Conservation (phyloP, 2,797 vertebrate species). For the Hippocampus kuda region DNA sequence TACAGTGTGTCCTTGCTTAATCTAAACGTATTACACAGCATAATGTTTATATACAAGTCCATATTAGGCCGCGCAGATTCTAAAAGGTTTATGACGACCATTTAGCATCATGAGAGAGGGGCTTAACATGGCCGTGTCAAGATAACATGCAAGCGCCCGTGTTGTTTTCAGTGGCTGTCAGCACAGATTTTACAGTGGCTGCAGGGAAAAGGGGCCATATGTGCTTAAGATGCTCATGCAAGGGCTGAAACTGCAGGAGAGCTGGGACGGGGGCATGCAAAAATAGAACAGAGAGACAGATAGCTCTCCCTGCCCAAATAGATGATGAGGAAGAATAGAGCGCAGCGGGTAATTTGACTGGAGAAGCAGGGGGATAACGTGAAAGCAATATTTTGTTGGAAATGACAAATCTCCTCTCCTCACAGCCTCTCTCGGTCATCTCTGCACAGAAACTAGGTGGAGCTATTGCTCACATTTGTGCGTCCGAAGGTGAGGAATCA, state of each 20-base stretch:
- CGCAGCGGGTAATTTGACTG: conserved; percentile 60
- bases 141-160: conserved; percentile 75
- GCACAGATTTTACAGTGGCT: conserved; percentile 73
- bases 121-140: conserved; percentile 75
- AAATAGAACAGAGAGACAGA: conserved; percentile 59
- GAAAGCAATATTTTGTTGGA: conserved; percentile 52
- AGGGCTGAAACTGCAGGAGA: conserved; percentile 63
- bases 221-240: conserved; percentile 65
- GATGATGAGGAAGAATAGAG: conserved; percentile 57
- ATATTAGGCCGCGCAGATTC: conserved; percentile 62
- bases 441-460: conserved; percentile 59
- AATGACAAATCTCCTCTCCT: conserved; percentile 40
- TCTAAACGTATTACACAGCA: conserved; percentile 64
- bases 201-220: conserved; percentile 53
- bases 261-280: conserved; percentile 46
- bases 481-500: conserved; percentile 23
- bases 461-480: conserved; percentile 57
- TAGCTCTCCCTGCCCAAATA: conserved; percentile 55
- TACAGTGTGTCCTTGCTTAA: conserved; percentile 49
- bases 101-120: conserved; percentile 67
- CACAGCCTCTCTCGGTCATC: conserved; percentile 36
- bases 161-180: conserved; percentile 77
- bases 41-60: conserved; percentile 65
- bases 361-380: conserved; percentile 53
- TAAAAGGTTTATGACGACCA: conserved; percentile 75